Conservation (phyloP, 2,888 invertebrate genomes). For the Eupithecia subfuscata region DNA sequence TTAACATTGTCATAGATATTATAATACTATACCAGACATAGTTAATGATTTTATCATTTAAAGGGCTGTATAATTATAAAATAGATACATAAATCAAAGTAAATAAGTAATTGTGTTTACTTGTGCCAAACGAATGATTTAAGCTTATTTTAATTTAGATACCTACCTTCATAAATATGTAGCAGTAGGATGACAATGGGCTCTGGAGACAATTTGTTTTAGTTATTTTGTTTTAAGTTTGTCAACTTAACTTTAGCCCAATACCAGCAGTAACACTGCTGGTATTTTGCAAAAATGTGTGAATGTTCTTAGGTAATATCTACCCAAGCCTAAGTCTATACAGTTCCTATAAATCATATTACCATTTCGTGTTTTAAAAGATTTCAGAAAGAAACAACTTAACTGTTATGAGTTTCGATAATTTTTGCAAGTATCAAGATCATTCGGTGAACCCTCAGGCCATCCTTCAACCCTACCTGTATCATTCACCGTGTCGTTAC, state of each 20-base stretch:
- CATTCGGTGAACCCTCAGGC: conserved; percentile 48
- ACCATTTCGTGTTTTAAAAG: neutral
- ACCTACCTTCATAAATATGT: neutral
- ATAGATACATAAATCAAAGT: neutral
- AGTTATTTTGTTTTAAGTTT: neutral
- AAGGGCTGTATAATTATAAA: too few relatives aligned
- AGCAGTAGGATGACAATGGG: neutral
- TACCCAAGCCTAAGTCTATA: neutral
- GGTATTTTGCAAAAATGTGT: neutral
- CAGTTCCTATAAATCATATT: neutral
- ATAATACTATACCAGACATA: too few relatives aligned
- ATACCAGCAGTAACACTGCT: too few relatives aligned
- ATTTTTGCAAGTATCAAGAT: conserved; percentile 60
- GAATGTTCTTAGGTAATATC: neutral
- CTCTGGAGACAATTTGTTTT: neutral
- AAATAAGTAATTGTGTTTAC: neutral
- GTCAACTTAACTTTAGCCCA: neutral
- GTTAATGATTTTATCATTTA: too few relatives aligned
- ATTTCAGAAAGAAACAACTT: neutral
- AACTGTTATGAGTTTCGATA: neutral
- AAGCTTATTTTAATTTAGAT: neutral
- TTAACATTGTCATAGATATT: too few relatives aligned
- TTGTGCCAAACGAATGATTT: neutral
- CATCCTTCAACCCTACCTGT: conserved; percentile 70
- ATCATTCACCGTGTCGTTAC: conserved; percentile 80